Evolutionary conservation across 2,888 invertebrate genomes (phyloP).

Genomic region (Entomobrya proxima): DNA sequence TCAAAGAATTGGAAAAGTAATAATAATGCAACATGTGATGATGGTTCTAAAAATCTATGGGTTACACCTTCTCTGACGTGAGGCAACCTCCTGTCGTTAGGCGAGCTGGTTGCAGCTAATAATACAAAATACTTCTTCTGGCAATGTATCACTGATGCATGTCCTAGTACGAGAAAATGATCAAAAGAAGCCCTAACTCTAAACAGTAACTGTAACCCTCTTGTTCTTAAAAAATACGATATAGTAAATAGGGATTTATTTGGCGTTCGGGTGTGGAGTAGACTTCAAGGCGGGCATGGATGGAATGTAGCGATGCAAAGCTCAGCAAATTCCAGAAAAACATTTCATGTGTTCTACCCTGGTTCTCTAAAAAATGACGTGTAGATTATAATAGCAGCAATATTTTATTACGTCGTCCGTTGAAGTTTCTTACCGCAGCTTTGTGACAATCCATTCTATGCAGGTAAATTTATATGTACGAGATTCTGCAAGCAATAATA

Average conservation of each 20-base stretch:
- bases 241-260: constrained; percentile 55
- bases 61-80: constrained; percentile 62
- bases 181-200: constrained; percentile 1
- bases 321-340: not conserved
- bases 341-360: not conserved
- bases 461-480: too few relatives aligned
- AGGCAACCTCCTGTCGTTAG: constrained; percentile 66
- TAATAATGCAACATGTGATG: constrained; percentile 59
- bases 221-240: constrained; percentile 17
- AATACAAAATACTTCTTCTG: constrained; percentile 30
- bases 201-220: not conserved
- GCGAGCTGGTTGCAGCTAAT: constrained; percentile 59
- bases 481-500: too few relatives aligned
- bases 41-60: constrained; percentile 55
- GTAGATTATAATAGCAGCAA: too few relatives aligned
- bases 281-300: constrained; percentile 54
- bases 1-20: constrained; percentile 34
- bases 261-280: constrained; percentile 62
- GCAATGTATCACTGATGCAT: not conserved
- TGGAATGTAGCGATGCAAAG: not conserved
- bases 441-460: too few relatives aligned
- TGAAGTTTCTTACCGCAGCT: too few relatives aligned
- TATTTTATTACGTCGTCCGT: too few relatives aligned
- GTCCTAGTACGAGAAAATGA: constrained; percentile 9
- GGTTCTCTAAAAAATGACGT: not conserved